Conservation (phyloP, 1,140 invertebrate species). For the Phenacoccus solenopsis region DNA sequence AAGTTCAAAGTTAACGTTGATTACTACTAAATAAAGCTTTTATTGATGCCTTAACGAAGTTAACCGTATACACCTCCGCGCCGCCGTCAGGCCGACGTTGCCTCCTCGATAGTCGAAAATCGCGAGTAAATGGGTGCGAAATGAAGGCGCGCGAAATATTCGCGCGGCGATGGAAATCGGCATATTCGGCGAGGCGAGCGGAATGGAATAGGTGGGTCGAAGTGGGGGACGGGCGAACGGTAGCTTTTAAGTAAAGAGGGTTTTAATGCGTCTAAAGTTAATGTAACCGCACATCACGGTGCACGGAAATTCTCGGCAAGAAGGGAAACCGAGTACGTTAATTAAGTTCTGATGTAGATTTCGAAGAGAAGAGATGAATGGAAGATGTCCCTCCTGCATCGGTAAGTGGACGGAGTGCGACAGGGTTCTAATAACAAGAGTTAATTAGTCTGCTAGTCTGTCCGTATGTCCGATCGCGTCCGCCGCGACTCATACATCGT, state of each 20-base stretch:
- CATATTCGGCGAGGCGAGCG: background rate
- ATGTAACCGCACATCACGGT: slow-evolving; percentile 4
- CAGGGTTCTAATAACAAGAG: slow-evolving; percentile 6
- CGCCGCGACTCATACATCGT: background rate
- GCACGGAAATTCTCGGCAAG: background rate
- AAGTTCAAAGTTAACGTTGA: slow-evolving; percentile 18
- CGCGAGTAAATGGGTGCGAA: background rate
- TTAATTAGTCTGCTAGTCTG: slow-evolving; percentile 11
- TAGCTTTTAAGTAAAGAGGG: slow-evolving; percentile 16
- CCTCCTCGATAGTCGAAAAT: background rate
- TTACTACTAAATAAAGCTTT: slow-evolving; percentile 17
- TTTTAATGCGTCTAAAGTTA: slow-evolving; percentile 18
- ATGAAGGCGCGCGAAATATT: background rate
- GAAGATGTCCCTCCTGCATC: background rate
- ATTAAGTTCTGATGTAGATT: slow-evolving; percentile 15
- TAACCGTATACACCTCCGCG: background rate
- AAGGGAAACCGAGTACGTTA: background rate
- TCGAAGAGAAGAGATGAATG: background rate
- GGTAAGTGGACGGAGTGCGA: background rate
- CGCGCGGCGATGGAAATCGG: background rate
- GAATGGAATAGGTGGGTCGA: background rate
- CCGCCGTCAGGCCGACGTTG: background rate
- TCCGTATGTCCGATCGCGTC: background rate
- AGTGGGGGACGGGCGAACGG: background rate
- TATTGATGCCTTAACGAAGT: slow-evolving; percentile 17